phyloP scores from a whole-genome alignment of 2,113 vertebrate genomes.

The Cebidichthys violaceus region DNA sequence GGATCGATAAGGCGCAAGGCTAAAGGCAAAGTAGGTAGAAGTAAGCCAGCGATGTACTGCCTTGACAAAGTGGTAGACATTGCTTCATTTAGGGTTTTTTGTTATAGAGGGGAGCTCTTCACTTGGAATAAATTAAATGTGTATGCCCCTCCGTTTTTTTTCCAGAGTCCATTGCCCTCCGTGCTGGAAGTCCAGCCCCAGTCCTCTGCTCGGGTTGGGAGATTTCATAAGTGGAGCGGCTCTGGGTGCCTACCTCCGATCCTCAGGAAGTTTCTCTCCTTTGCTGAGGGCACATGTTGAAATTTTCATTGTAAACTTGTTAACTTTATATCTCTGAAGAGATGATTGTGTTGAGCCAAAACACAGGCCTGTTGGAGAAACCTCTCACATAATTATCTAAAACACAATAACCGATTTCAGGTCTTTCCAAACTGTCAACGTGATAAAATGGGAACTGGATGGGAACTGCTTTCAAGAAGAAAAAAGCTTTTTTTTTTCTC shows the following conservation, averaged over 20 bases:
- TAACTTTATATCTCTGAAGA: constrained; percentile 53
- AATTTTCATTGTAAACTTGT: constrained; percentile 57
- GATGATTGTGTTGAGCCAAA: constrained; percentile 57
- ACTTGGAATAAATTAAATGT: constrained; percentile 59
- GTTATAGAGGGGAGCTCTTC: constrained; percentile 16
- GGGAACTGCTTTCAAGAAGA: constrained; percentile 36
- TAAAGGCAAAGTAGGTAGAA: constrained; percentile 57
- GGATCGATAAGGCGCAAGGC: constrained; percentile 74
- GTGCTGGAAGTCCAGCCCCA: constrained; percentile 23
- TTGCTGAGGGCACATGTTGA: constrained; percentile 37
- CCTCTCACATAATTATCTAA: constrained; percentile 68
- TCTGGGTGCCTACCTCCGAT: constrained; percentile 13
- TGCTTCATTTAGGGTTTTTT: constrained; percentile 61
- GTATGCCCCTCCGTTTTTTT: neutral
- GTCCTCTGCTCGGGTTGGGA: constrained; percentile 18
- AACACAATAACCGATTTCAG: constrained; percentile 58
- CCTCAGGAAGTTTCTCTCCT: constrained; percentile 42
- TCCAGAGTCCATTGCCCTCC: constrained; percentile 33
- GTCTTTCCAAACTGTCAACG: constrained; percentile 55
- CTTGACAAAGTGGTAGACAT: constrained; percentile 60
- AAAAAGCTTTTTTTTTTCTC: constrained; percentile 15
- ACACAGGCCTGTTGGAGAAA: constrained; percentile 40
- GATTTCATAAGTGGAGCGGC: constrained; percentile 33
- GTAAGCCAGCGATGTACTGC: constrained; percentile 45
- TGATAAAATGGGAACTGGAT: constrained; percentile 51